Conservation (phyloP, 2,888 invertebrate species). For the Acleris holmiana region DNA sequence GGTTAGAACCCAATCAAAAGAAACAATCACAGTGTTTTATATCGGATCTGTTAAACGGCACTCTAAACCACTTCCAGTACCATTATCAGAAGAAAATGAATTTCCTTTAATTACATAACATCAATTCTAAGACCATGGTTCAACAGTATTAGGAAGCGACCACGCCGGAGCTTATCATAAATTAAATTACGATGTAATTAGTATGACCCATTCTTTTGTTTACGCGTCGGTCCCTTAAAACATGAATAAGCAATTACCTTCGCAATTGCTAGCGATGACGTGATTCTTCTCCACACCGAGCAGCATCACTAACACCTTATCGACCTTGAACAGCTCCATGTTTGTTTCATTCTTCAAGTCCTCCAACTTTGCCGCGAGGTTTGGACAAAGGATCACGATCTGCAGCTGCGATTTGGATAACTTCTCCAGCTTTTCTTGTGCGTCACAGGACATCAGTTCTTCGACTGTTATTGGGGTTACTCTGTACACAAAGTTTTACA, state of each 20-base stretch:
- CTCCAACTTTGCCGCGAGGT: conserved; percentile 86
- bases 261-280: conserved; percentile 87
- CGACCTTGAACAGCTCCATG: conserved; percentile 86
- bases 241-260: conserved; percentile 73
- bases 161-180: no score
- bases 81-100: no score
- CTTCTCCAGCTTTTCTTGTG: conserved; percentile 80
- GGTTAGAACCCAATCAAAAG: no score
- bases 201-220: no score
- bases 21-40: no score
- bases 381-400: conserved; percentile 92
- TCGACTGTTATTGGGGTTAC: conserved; percentile 90
- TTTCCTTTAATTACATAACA: no score
- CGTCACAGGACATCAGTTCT: conserved; percentile 84
- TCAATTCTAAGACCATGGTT: no score
- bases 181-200: no score
- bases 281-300: conserved; percentile 91
- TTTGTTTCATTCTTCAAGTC: conserved; percentile 81
- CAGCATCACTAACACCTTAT: conserved; percentile 91
- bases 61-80: no score
- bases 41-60: no score
- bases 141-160: no score
- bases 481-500: conserved; percentile 64
- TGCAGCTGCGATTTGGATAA: conserved; percentile 89
- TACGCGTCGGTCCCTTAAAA: no score